These are phyloP conservation scores for Phyllopteryx taeniolatus DNA, from an alignment of 2,113 vertebrate species.

Conservation along the genomic window DNA sequence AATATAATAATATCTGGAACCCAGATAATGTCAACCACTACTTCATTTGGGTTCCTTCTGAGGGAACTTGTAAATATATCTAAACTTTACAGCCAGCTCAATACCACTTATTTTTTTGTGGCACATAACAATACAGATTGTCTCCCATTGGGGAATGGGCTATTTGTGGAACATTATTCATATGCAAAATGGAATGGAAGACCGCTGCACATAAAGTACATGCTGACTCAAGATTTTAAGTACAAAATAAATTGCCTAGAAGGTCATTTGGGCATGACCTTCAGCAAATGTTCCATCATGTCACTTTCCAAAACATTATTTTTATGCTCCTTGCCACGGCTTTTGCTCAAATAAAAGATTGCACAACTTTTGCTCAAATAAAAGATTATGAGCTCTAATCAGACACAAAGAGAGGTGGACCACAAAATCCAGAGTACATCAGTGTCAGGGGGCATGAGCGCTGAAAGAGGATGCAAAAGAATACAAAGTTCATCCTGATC, in stretches of 20 bases:
- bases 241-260: background rate
- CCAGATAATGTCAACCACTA: background rate
- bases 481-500: conserved; percentile 47
- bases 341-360: conserved; percentile 5
- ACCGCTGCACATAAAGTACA: conserved; percentile 39
- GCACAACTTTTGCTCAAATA: background rate
- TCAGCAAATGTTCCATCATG: conserved; percentile 30
- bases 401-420: conserved; percentile 29
- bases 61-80: conserved; percentile 62
- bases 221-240: conserved; percentile 26
- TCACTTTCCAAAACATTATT: conserved; percentile 27
- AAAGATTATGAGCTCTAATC: conserved; percentile 14
- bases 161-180: conserved; percentile 17
- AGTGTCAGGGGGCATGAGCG: conserved; percentile 31
- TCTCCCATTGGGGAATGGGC: conserved; percentile 15
- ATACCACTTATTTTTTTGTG: conserved; percentile 27
- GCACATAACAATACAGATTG: conserved; percentile 39
- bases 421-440: conserved; percentile 47
- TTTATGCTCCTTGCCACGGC: background rate
- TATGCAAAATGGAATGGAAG: background rate
- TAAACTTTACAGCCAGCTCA: conserved; percentile 46
- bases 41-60: conserved; percentile 52
- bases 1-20: background rate
- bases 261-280: conserved; percentile 35
- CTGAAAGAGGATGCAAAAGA: conserved; percentile 59